These are phyloP conservation scores for Tortrix viridana DNA, from an alignment of 2,888 invertebrate genomes.

Conservation along the genomic window DNA sequence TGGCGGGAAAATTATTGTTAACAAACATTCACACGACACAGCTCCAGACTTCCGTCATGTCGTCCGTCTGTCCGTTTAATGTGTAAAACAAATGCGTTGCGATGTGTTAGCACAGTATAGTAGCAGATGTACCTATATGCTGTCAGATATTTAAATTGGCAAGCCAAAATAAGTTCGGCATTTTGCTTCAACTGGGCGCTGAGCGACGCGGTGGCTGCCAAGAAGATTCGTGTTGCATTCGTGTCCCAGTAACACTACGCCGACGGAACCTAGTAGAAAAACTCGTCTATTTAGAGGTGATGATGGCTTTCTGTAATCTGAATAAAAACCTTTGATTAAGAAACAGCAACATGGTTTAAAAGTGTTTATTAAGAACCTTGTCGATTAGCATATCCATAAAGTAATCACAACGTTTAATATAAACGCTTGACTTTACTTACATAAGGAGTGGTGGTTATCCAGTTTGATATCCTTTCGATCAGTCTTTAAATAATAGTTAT, in stretches of 20 bases:
- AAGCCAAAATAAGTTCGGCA: conserved; percentile 83
- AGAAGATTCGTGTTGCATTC: conserved; percentile 78
- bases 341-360: too few species aligned
- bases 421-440: too few species aligned
- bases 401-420: too few species aligned
- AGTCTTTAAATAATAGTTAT: too few species aligned
- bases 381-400: too few species aligned
- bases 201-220: conserved; percentile 66
- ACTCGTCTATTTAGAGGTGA: conserved; percentile 40
- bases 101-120: conserved; percentile 50
- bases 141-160: conserved; percentile 77
- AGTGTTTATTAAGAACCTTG: too few species aligned
- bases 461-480: too few species aligned
- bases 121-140: conserved; percentile 54
- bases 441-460: too few species aligned
- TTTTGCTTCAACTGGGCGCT: conserved; percentile 82
- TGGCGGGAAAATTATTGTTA: conserved; percentile 57
- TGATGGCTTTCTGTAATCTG: neutral
- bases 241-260: conserved; percentile 57
- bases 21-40: conserved; percentile 44
- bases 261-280: conserved; percentile 43
- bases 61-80: conserved; percentile 49
- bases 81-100: conserved; percentile 52
- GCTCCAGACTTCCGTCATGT: conserved; percentile 51
- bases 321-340: neutral